Conservation (phyloP, 2,797 vertebrate species). For the Lates japonicus region DNA sequence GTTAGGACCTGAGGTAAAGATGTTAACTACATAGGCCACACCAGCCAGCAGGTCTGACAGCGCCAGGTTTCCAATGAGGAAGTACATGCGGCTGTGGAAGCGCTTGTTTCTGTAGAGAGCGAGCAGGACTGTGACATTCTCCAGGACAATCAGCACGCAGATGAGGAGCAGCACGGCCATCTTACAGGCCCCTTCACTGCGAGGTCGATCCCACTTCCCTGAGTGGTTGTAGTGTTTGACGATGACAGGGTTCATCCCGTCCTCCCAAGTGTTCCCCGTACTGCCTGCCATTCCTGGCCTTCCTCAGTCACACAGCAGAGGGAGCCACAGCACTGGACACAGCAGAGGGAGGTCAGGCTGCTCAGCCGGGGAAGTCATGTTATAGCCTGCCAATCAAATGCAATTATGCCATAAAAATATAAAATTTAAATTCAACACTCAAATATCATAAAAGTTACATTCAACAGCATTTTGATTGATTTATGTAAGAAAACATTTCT, state of each 20-base stretch:
- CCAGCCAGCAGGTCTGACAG: conserved; percentile 88
- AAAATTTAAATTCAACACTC: too few species aligned
- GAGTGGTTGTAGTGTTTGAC: conserved; percentile 86
- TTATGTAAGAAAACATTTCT: neutral
- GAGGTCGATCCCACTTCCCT: conserved; percentile 83
- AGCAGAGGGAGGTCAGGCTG: conserved; percentile 24
- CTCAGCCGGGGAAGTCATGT: conserved; percentile 58
- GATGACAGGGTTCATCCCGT: conserved; percentile 83
- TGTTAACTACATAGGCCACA: conserved; percentile 88
- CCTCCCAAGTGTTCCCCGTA: conserved; percentile 72
- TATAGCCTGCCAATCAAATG: conserved; percentile 52
- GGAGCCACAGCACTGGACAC: conserved; percentile 77
- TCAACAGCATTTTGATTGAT: neutral
- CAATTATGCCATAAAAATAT: neutral
- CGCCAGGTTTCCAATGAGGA: conserved; percentile 88
- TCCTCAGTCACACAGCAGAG: conserved; percentile 79
- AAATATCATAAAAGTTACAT: neutral
- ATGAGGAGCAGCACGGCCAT: conserved; percentile 82
- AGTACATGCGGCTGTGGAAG: conserved; percentile 89
- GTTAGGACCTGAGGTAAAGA: conserved; percentile 84
- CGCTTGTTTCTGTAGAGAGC: conserved; percentile 87
- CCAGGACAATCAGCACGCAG: conserved; percentile 85
- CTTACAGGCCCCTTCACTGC: conserved; percentile 70
- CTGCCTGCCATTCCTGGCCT: conserved; percentile 51
- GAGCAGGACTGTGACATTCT: conserved; percentile 86